Base-by-base conservation (phyloP, 2,797 vertebrate species). In the Numenius phaeopus region DNA sequence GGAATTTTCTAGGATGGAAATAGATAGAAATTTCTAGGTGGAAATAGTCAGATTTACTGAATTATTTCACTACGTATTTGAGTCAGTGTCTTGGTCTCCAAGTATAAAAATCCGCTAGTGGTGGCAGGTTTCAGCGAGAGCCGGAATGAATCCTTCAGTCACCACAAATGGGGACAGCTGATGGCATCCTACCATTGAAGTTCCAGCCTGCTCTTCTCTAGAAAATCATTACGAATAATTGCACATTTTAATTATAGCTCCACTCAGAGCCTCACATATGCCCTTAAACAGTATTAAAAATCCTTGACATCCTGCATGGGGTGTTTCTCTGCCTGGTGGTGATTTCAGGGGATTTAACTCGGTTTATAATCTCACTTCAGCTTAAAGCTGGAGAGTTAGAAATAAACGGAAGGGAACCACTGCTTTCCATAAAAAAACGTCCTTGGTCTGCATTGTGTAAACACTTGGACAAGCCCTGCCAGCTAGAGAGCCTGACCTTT, bases 401-500 rank as follows among this genome's bases (percentile, higher is more conserved):
- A 91, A 64, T 46, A 37, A 65, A 8, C 54, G 86, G 94, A 73
- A 57, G 85, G 79, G 84, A 50, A 8, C 4, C n/a, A 9, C 62
- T 89, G 54, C 55, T 82, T 84, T 70, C 78, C 54, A 4, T 61
- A 47, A 55, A 19, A 20, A 67, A 80, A 26, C 10, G 27, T 72
- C 76, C 70, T 83, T 3, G 0, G 29, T 30, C 73, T 78, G n/a
- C 40, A 0, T 27, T 50, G 46, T 62, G 21, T 8, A 16, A 70
- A 65, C 24, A 17, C 70, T 62, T 4, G 21, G 26, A 23, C 4
- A 44, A 72, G 21, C 34, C 6, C 18, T 32, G 65, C 61, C 84
- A 91, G 80, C 89, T 23, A 21, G 20, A 49, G 46, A 71, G 44
- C 70, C 85, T 47, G 75, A 79, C 83, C 83, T 71, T 50, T 93